Conservation (phyloP, 2,113 vertebrate genomes). For the Rhabdomys dilectus region DNA sequence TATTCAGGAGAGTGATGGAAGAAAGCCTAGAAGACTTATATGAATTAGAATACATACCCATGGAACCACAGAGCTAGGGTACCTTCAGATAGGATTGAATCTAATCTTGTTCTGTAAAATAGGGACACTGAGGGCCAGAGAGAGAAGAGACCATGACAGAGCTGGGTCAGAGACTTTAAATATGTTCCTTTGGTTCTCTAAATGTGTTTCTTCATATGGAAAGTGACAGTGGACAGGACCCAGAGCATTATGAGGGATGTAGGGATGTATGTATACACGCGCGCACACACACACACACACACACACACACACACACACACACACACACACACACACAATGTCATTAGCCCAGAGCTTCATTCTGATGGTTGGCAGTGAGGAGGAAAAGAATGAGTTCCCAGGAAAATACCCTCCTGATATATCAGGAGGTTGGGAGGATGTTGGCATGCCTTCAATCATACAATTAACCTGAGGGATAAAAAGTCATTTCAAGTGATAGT, state of each 20-base stretch:
- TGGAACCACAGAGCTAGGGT: neutral
- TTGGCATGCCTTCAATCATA: neutral
- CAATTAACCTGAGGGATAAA: neutral
- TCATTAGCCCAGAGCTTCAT: neutral
- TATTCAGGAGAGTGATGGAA: neutral
- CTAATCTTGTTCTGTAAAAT: neutral
- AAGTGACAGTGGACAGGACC: neutral
- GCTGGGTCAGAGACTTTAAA: conserved; percentile 7
- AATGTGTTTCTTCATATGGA: neutral
- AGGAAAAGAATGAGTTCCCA: neutral
- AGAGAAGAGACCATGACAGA: neutral
- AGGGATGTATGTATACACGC: too few relatives aligned
- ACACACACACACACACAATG: neutral
- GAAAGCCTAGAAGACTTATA: neutral
- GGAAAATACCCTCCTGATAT: neutral
- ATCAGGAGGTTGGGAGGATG: neutral
- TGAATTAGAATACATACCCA: neutral
- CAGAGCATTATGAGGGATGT: neutral
- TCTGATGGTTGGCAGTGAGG: neutral
- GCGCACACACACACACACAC: neutral
- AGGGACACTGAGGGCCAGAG: neutral
- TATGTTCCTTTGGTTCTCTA: conserved; percentile 2
- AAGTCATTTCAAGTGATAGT: neutral
- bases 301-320: too few relatives aligned
- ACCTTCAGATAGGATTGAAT: neutral